Evolutionary conservation across 2,888 invertebrate genomes (phyloP), one percentile per base, ranked within the genome.

Genomic region (Euzophera pinguis): DNA sequence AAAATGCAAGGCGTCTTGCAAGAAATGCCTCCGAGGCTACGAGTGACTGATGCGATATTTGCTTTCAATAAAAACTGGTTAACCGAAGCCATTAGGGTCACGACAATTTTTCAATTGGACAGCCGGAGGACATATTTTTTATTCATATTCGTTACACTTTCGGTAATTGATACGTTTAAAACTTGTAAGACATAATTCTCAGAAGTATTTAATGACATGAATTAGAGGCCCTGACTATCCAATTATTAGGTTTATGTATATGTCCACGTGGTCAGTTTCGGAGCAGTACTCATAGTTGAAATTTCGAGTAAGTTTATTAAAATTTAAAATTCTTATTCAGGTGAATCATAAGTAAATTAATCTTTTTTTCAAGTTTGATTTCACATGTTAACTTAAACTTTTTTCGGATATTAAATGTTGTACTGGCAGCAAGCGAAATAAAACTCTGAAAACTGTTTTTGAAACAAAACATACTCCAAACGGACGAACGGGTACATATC

Each of bases 101-200:
- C 56, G 61, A 76, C 61, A 76, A 81, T 78, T 68, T 80, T 80
- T 78, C 74, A 80, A 64, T 55, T 52, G 59, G 63, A 62, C 66
- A 61, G 63, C 60, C 59, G 62, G 67, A 71, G 78, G 75, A 69
- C 68, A 60, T 41, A 71, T 85, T 61, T 65, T 69, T 83, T 75
- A 84, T 85, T 84, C 72, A 84, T 60, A 54, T 53, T 47, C 59
- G 65, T 71, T 71, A 73, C 67, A 69, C 63, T 69, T 63, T 59
- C 66, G 58, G 71, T 82, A 81, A 81, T 84, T 81, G 78, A 73
- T 73, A 77, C 71, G 76, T 81, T 78, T 64, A 70, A 67, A 63
- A 69, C 64, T 80, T 75, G 70, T 67, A 57, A 64, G 75, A 57
- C 58, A 54, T 53, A 53, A 53, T 58, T 56, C 53, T 55, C 14